Evolutionary conservation across 2,113 vertebrate species (phyloP).

Genomic region (Vombatus ursinus): DNA sequence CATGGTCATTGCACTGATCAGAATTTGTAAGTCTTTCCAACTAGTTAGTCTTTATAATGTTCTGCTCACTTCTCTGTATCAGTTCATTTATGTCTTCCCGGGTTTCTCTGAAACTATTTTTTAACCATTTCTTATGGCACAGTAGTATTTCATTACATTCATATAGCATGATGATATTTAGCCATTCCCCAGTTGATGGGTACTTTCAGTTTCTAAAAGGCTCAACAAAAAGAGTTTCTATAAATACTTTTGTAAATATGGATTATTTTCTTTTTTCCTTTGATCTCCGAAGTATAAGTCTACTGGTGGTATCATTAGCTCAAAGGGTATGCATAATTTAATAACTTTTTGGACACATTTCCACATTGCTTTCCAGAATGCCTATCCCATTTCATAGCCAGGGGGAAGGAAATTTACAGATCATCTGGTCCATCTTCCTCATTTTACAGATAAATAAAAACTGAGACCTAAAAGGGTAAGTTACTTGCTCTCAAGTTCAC

Average conservation of each 20-base stretch:
- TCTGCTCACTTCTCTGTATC: background rate
- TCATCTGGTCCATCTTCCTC: background rate
- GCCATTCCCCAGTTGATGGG: background rate
- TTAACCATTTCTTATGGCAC: background rate
- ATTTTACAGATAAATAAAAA: background rate
- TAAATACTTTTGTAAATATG: background rate
- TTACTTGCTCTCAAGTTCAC: background rate
- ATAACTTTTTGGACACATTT: background rate
- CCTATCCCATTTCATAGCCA: background rate
- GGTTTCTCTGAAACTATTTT: background rate
- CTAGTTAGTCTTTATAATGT: background rate
- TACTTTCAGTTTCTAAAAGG: background rate
- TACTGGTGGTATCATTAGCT: background rate
- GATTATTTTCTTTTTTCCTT: background rate
- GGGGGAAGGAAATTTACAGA: background rate
- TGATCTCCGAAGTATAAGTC: background rate
- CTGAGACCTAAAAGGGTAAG: background rate
- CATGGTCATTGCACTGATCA: background rate
- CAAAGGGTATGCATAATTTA: background rate
- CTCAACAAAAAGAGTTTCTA: background rate
- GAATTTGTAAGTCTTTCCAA: background rate
- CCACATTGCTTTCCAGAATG: background rate
- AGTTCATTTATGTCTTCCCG: background rate
- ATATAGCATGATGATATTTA: background rate
- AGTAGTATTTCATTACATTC: background rate